These are phyloP conservation scores for Bombus impatiens DNA, from an alignment of 1,140 invertebrate species.

Conservation along the genomic window DNA sequence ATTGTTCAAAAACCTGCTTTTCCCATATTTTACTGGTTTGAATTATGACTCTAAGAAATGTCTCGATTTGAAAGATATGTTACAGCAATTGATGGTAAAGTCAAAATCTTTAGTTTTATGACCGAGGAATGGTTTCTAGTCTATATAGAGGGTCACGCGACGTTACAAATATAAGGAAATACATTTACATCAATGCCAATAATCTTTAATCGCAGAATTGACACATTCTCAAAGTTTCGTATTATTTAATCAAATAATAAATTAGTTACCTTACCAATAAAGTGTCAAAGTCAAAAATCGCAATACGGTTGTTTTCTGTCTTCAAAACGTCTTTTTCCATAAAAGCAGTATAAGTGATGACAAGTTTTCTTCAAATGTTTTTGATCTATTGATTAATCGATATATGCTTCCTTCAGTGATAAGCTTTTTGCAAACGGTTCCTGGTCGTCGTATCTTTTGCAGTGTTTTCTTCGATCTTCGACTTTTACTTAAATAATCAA, in stretches of 20 bases:
- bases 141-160: no score
- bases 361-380: neutral
- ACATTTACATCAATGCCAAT: neutral
- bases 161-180: neutral
- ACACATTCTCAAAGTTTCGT: neutral
- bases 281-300: neutral
- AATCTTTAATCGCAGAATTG: neutral
- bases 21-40: no score
- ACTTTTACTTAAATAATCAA: neutral
- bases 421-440: neutral
- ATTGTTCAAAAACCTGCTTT: no score
- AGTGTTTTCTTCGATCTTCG: neutral
- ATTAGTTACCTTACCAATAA: conserved; percentile 15
- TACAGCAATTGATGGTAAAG: no score
- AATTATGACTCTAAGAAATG: no score
- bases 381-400: neutral
- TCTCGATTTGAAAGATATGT: no score
- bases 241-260: neutral
- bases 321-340: neutral
- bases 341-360: neutral
- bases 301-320: neutral
- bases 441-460: neutral
- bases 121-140: no score
- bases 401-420: neutral
- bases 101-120: no score